Evolutionary conservation across 1,140 invertebrate species (phyloP).

Genomic region (Orussus abietinus): DNA sequence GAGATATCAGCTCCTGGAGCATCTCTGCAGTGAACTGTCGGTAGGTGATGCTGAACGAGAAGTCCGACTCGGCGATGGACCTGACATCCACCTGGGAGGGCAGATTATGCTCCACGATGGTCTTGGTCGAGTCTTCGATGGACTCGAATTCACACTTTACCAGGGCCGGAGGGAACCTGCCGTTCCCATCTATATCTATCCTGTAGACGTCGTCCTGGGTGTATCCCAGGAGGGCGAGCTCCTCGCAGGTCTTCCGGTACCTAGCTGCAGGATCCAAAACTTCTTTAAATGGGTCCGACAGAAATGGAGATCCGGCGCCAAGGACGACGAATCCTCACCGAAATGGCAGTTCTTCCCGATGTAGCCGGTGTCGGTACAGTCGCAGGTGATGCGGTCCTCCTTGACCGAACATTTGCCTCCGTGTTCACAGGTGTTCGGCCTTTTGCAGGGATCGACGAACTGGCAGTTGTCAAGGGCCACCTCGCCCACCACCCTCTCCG

Average conservation of each 20-base stretch:
- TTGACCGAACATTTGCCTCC: slow-evolving; percentile 84
- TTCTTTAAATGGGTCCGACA: no score
- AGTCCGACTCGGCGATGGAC: slow-evolving; percentile 69
- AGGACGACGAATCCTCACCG: slow-evolving; percentile 49
- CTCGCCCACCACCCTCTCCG: slow-evolving; percentile 76
- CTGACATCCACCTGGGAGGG: slow-evolving; percentile 84
- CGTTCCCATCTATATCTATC: slow-evolving; percentile 91
- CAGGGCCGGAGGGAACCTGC: slow-evolving; percentile 81
- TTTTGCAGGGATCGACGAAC: slow-evolving; percentile 83
- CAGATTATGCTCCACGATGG: slow-evolving; percentile 89
- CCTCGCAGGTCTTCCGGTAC: slow-evolving; percentile 87
- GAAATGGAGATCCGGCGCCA: not conserved
- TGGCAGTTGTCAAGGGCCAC: slow-evolving; percentile 88
- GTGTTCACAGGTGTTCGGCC: slow-evolving; percentile 88
- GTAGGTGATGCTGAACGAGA: slow-evolving; percentile 81
- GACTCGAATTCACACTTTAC: slow-evolving; percentile 89
- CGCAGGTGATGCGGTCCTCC: slow-evolving; percentile 81
- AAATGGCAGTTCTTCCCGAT: slow-evolving; percentile 93
- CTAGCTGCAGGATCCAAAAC: slow-evolving; percentile 57
- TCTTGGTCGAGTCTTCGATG: slow-evolving; percentile 80
- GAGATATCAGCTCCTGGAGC: slow-evolving; percentile 83
- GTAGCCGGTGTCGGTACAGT: slow-evolving; percentile 82
- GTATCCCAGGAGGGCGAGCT: slow-evolving; percentile 78
- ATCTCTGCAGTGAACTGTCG: slow-evolving; percentile 85
- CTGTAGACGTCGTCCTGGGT: slow-evolving; percentile 84